Percentiles rank a stretch among this genome's conserved stretches.
phyloP scores from a whole-genome alignment of 2,797 vertebrate genomes.

The Micromesistius poutassou region DNA sequence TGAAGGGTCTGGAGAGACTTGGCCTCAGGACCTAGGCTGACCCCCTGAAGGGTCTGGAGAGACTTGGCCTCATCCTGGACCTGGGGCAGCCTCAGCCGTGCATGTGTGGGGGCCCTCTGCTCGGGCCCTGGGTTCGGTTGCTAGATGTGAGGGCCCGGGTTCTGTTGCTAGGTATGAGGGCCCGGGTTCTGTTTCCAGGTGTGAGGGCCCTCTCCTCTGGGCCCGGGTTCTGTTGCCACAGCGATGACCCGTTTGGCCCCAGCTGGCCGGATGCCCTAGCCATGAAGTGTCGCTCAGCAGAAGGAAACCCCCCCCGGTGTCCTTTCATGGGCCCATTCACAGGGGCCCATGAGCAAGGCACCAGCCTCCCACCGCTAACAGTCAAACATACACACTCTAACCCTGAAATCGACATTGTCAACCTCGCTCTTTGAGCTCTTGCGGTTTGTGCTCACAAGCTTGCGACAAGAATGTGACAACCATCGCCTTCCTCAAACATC shows the following conservation, averaged over 20 bases:
- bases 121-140: no score
- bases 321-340: conserved; percentile 60
- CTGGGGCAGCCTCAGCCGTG: no score
- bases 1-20: no score
- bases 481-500: neutral
- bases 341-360: conserved; percentile 9
- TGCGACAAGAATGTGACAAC: no score
- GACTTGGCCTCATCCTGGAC: no score
- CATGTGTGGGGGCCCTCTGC: no score
- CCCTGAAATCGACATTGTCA: neutral
- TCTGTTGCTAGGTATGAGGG: no score
- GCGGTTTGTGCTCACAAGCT: no score
- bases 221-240: conserved; percentile 33
- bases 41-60: no score
- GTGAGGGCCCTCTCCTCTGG: conserved; percentile 13
- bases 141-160: no score
- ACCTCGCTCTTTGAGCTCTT: neutral
- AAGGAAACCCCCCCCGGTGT: conserved; percentile 74
- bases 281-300: conserved; percentile 69
- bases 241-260: conserved; percentile 62
- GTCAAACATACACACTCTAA: neutral
- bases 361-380: neutral
- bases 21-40: no score
- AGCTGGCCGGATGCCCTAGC: conserved; percentile 70
- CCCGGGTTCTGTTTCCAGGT: neutral